Evolutionary conservation across 2,888 invertebrate species (phyloP).

Genomic region (Cremastinae sp.): DNA sequence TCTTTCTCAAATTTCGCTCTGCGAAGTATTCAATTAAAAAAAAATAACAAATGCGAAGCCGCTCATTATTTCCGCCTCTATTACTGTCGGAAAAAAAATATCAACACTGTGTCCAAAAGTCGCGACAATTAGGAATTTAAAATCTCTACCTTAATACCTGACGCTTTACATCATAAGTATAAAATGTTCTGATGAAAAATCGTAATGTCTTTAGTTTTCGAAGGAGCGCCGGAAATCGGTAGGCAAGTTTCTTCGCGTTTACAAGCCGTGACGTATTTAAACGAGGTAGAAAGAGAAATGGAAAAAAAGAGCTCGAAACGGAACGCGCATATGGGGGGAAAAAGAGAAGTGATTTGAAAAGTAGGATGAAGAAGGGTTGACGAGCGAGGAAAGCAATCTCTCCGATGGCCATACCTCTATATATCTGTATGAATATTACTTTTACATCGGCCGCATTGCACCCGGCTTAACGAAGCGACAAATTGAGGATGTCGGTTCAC

Average conservation of each 20-base stretch:
- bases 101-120: not conserved
- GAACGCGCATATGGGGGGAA: too few relatives aligned
- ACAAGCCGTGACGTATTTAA: conserved; percentile 54
- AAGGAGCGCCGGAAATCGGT: conserved; percentile 58
- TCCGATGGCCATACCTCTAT: not conserved
- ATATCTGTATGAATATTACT: conserved; percentile 29
- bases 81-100: conserved; percentile 11
- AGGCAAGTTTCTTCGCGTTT: conserved; percentile 57
- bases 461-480: conserved; percentile 31
- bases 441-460: conserved; percentile 27
- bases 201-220: not conserved
- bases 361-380: conserved; percentile 41
- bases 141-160: too few relatives aligned
- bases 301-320: conserved; percentile 34
- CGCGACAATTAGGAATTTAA: too few relatives aligned
- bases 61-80: conserved; percentile 39
- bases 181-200: too few relatives aligned
- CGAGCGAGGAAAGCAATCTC: conserved; percentile 43
- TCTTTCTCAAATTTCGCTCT: conserved; percentile 1
- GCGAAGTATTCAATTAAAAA: not conserved
- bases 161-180: too few relatives aligned
- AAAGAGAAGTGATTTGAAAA: conserved; percentile 43
- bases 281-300: conserved; percentile 48
- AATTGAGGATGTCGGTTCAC: conserved; percentile 40
- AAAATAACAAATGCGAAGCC: conserved; percentile 17